Conservation (phyloP, 2,888 invertebrate genomes). For the Erebia palarica region DNA sequence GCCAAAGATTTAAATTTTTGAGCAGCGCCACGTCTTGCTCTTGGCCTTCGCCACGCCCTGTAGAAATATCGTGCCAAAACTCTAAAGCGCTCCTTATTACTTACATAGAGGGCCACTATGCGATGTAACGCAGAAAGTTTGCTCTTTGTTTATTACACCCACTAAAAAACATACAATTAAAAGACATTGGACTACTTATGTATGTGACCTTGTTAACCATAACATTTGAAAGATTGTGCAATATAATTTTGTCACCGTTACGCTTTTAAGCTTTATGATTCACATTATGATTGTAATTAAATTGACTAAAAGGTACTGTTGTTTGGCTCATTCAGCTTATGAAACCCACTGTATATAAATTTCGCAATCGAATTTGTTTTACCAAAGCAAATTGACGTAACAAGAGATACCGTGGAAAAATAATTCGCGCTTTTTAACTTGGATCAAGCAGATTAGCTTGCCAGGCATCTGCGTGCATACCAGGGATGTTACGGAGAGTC, state of each 20-base stretch:
- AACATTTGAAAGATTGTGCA: constrained; percentile 50
- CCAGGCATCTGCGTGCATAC: no score
- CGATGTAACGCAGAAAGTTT: not conserved
- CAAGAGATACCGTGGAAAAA: no score
- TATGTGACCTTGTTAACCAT: constrained; percentile 54
- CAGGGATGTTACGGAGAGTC: no score
- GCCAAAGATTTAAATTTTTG: no score
- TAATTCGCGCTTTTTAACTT: no score
- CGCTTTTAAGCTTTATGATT: constrained; percentile 12
- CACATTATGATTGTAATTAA: constrained; percentile 41
- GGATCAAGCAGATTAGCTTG: no score
- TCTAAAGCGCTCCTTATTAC: not conserved
- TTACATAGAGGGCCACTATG: not conserved
- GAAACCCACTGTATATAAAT: not conserved
- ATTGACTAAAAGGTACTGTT: constrained; percentile 41
- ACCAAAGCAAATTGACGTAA: not conserved
- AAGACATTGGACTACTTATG: constrained; percentile 5
- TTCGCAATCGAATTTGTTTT: not conserved
- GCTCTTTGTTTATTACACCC: constrained; percentile 12
- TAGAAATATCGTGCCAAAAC: not conserved
- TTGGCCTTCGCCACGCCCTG: not conserved
- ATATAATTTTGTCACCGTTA: constrained; percentile 11
- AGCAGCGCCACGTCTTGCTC: no score
- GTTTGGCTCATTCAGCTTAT: not conserved
- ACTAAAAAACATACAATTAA: constrained; percentile 11